These are phyloP conservation scores for Pinctada fucata DNA, from an alignment of 2,888 invertebrate species.

Conservation along the genomic window DNA sequence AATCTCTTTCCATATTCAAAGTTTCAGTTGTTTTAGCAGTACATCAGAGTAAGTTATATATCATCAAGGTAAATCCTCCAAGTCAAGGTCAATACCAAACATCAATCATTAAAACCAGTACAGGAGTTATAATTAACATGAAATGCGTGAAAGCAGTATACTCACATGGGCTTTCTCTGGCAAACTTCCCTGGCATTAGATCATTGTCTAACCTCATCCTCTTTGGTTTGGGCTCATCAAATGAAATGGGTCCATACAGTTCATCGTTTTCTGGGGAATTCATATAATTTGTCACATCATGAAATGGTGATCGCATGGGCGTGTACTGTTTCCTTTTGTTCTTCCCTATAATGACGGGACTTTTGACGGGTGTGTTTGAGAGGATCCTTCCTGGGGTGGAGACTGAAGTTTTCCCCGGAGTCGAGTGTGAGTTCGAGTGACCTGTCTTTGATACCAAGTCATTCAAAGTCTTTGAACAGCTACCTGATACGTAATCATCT, in stretches of 20 bases:
- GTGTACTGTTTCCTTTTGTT: constrained; percentile 59
- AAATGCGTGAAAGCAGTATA: no score
- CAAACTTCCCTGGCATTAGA: constrained; percentile 18
- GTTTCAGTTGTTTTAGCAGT: no score
- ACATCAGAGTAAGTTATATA: no score
- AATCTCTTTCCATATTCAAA: no score
- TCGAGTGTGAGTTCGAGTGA: constrained; percentile 1
- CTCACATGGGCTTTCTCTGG: constrained; percentile 29
- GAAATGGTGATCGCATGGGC: constrained; percentile 55
- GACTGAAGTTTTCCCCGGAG: background rate
- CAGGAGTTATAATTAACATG: no score
- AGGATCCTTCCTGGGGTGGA: background rate
- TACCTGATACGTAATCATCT: background rate
- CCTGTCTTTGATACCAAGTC: background rate
- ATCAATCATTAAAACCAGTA: no score
- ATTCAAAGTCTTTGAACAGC: background rate
- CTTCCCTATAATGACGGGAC: constrained; percentile 5
- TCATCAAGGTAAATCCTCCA: no score
- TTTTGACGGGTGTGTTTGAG: constrained; percentile 12
- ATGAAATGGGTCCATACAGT: background rate
- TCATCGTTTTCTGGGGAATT: background rate
- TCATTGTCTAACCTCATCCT: constrained; percentile 9
- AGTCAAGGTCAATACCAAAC: no score
- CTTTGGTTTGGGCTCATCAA: constrained; percentile 3
- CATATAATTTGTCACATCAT: constrained; percentile 34